Conservation (phyloP, 2,888 invertebrate genomes). For the Eudemis profundana region DNA sequence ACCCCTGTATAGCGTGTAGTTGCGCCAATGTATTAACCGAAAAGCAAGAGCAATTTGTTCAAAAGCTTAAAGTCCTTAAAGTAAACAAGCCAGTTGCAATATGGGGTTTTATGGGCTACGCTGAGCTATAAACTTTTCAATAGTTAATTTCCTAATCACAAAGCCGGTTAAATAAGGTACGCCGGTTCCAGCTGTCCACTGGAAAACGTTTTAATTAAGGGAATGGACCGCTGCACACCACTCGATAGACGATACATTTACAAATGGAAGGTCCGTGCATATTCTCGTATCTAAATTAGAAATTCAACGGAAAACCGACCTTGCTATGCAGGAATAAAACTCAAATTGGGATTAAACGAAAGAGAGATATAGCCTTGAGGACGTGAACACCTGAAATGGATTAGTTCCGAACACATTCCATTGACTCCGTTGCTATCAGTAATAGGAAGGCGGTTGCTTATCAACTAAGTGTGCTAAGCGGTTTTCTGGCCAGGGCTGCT, state of each 20-base stretch:
- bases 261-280: constrained; percentile 55
- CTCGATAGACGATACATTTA: constrained; percentile 43
- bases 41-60: constrained; percentile 11
- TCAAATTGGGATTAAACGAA: background rate
- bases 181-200: constrained; percentile 48
- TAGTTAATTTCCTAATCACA: constrained; percentile 35
- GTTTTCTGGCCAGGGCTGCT: background rate
- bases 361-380: background rate
- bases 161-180: constrained; percentile 33
- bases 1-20: too few relatives aligned
- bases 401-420: constrained; percentile 61
- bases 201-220: constrained; percentile 77
- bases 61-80: constrained; percentile 1
- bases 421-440: constrained; percentile 28
- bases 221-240: constrained; percentile 65
- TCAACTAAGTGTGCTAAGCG: constrained; percentile 23
- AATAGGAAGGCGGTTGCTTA: constrained; percentile 30
- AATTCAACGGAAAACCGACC: background rate
- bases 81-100: constrained; percentile 3
- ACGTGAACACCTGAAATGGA: constrained; percentile 55
- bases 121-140: constrained; percentile 20
- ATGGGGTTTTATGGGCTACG: constrained; percentile 6
- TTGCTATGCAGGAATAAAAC: background rate
- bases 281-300: background rate
- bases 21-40: too few relatives aligned